Base-by-base conservation (phyloP, 2,888 invertebrate species). In the Apotomis capreana region DNA sequence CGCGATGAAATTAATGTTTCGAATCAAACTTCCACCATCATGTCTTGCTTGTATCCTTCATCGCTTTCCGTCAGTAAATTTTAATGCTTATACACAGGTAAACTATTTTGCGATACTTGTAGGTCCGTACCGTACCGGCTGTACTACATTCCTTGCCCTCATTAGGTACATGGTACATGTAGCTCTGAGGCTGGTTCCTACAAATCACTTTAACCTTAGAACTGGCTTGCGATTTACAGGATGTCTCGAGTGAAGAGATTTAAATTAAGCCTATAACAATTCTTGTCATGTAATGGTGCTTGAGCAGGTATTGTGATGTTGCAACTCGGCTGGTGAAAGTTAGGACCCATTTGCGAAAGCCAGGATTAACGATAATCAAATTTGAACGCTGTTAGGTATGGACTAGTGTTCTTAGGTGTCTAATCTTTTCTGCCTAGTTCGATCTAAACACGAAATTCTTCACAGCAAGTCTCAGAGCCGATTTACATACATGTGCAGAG, bases 1-100 rank as follows among this genome's bases (percentile, higher is more conserved):
- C 55, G 26, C 63, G 58, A 68, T 68, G 44, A 58, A 58, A 63
- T 72, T 63, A 68, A 59, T 72, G 51, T 62, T 68, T 61, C 61
- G 46, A 55, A 71, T 62, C 13, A 71, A 58, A 71, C 65, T 70
- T 59, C 46, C 46, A 65, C 60, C 40, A 51, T 57, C 63, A 52
- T 57, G 60, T 65, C 54, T 65, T 15, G 37, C 26, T 69, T 63
- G 5, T 55, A 62, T 71, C 67, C 40, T 57, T 68, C 71, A 62
- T 44, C 71, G 51, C 57, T 57, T 37, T 26, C 44, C 57, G 13
- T 36, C 10, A 15, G 10, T 52, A 36, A 26, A 26, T 12, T 64
- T 64, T 13, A 37, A 12, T 37, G 37, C 58, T 10, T 57, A 37
- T 57, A 61, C 6, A 9, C 10, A 10, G 49, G 49, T 49, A 49